These are phyloP conservation scores for Hepsetus odoe DNA, from an alignment of 2,113 vertebrate species.

Conservation along the genomic window DNA sequence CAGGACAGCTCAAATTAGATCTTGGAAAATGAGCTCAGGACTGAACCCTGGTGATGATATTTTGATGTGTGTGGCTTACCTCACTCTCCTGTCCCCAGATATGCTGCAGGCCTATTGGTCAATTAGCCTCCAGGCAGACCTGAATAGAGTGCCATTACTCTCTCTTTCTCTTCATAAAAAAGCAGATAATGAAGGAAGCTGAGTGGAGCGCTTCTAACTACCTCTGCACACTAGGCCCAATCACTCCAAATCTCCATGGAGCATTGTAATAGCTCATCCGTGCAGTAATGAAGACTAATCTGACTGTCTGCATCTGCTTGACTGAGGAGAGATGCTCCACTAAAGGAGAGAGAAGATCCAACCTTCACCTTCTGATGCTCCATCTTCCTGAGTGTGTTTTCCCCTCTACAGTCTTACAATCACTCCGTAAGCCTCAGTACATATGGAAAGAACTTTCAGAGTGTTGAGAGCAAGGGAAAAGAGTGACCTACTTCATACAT, in stretches of 20 bases:
- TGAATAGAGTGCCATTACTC: conserved; percentile 38
- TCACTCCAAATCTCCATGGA: conserved; percentile 23
- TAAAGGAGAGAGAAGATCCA: background rate
- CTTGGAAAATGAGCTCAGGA: background rate
- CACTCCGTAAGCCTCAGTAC: background rate
- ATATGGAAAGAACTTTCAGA: background rate
- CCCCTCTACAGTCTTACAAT: background rate
- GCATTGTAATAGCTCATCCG: conserved; percentile 38
- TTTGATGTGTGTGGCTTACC: conserved; percentile 28
- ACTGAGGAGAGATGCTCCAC: conserved; percentile 11
- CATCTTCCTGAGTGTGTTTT: background rate
- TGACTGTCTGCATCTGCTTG: conserved; percentile 29
- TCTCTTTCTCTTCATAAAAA: conserved; percentile 30
- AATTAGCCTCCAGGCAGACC: conserved; percentile 42
- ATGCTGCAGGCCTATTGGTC: conserved; percentile 27
- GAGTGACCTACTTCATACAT: background rate
- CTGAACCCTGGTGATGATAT: conserved; percentile 11
- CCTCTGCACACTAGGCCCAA: conserved; percentile 43
- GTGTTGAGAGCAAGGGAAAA: background rate
- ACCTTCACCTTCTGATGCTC: background rate
- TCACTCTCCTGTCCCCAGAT: conserved; percentile 6
- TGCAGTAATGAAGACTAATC: conserved; percentile 47
- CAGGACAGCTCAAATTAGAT: conserved; percentile 14
- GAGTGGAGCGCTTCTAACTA: conserved; percentile 7
- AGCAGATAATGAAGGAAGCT: conserved; percentile 41